These are phyloP conservation scores for Neoseiulus cucumeris DNA, from an alignment of 1,140 invertebrate species.

Conservation along the genomic window DNA sequence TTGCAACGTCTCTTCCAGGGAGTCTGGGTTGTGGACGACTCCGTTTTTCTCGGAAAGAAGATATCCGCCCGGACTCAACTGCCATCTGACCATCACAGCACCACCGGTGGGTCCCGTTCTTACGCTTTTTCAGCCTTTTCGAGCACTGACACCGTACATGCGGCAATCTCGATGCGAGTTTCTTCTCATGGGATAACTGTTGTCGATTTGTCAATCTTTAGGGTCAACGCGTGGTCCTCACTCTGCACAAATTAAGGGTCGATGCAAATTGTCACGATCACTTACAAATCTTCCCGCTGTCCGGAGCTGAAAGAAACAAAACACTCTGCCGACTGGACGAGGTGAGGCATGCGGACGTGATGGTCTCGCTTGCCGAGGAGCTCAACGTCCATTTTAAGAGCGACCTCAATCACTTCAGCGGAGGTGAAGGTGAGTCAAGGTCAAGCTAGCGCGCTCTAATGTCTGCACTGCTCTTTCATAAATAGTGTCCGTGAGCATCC, in stretches of 20 bases:
- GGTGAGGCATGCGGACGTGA: neutral
- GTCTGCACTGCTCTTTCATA: no score
- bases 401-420: neutral
- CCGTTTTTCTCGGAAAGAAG: slow-evolving; percentile 1
- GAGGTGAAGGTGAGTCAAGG: neutral
- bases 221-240: slow-evolving; percentile 6
- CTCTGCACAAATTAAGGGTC: neutral
- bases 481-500: no score
- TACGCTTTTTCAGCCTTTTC: no score
- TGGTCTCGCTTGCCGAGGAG: neutral
- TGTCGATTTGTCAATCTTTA: neutral
- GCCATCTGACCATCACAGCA: neutral
- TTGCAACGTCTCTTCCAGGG: neutral
- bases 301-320: neutral
- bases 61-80: slow-evolving; percentile 8
- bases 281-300: neutral
- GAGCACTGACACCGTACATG: no score
- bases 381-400: neutral
- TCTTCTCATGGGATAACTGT: no score
- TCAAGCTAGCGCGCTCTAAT: no score
- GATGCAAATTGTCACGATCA: neutral
- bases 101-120: neutral
- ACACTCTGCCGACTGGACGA: neutral
- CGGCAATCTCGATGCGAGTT: no score
- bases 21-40: neutral